Percentiles rank a stretch among this genome's conserved stretches.
phyloP scores from a whole-genome alignment of 2,797 vertebrate species.

The Cygnus olor region DNA sequence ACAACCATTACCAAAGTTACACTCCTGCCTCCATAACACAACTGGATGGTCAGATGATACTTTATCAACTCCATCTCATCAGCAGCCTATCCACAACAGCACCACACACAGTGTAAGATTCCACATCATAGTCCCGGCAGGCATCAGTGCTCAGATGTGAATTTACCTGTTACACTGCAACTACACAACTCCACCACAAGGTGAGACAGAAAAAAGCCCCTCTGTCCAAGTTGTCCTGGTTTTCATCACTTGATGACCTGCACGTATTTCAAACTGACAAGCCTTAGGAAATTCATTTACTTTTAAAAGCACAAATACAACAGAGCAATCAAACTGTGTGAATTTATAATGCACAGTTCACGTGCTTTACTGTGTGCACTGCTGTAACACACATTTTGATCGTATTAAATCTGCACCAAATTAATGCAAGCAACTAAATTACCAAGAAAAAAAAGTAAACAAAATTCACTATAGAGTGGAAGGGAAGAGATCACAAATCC shows the following conservation, averaged over 20 bases:
- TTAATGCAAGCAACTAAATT: neutral
- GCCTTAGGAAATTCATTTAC: neutral
- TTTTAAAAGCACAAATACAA: neutral
- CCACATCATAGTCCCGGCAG: neutral
- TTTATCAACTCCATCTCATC: neutral
- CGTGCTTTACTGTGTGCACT: neutral
- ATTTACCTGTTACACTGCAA: neutral
- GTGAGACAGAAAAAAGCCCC: neutral
- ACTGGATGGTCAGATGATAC: neutral
- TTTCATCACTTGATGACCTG: neutral
- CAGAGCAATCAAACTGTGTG: neutral
- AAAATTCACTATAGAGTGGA: neutral
- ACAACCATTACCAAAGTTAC: neutral
- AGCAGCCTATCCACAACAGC: rapidly evolving
- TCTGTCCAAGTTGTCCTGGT: neutral
- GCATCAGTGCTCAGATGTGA: rapidly evolving
- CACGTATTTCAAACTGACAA: neutral
- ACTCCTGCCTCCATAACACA: neutral
- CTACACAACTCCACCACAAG: neutral
- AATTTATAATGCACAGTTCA: neutral
- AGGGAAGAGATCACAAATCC: neutral
- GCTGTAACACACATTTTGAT: neutral
- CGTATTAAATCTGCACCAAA: neutral
- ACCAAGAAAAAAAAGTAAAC: neutral
- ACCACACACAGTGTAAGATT: too few species aligned